Evolutionary conservation across 2,113 vertebrate genomes (phyloP).

Genomic region (Eulemur rufifrons): DNA sequence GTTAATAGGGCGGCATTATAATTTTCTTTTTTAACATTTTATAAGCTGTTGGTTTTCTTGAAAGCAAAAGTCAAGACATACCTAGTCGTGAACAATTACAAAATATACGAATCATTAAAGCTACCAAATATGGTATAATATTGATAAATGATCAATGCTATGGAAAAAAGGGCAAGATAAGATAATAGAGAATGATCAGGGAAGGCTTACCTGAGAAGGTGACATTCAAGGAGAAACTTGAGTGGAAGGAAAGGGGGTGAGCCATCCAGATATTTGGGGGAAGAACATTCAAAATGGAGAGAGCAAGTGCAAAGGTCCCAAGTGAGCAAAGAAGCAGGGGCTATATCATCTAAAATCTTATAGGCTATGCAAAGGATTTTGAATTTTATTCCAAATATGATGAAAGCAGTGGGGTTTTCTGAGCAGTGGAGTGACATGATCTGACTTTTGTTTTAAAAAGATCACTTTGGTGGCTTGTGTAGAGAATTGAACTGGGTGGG

Average conservation of each 20-base stretch:
- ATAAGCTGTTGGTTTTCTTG: conserved; percentile 7
- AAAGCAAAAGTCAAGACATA: conserved; percentile 35
- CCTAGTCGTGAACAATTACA: not conserved
- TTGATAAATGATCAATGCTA: not conserved
- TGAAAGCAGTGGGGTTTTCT: not conserved
- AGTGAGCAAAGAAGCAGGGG: not conserved
- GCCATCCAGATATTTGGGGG: not conserved
- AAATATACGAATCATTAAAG: conserved; percentile 6
- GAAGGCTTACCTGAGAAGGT: not conserved
- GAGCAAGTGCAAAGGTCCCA: not conserved
- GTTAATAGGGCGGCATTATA: not conserved
- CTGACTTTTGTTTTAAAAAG: not conserved
- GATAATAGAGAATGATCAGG: not conserved
- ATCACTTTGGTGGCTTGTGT: not conserved
- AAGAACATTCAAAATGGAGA: not conserved
- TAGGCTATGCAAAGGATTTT: not conserved
- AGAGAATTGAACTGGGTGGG: not conserved
- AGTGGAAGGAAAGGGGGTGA: not conserved
- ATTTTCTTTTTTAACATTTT: conserved; percentile 32
- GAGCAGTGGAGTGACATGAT: not conserved
- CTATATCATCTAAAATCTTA: not conserved
- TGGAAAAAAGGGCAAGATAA: not conserved
- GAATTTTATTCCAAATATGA: not conserved
- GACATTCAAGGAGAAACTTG: not conserved
- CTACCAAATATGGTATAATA: not conserved